Conservation (phyloP, 2,888 invertebrate species). For the Mayetiola destructor region DNA sequence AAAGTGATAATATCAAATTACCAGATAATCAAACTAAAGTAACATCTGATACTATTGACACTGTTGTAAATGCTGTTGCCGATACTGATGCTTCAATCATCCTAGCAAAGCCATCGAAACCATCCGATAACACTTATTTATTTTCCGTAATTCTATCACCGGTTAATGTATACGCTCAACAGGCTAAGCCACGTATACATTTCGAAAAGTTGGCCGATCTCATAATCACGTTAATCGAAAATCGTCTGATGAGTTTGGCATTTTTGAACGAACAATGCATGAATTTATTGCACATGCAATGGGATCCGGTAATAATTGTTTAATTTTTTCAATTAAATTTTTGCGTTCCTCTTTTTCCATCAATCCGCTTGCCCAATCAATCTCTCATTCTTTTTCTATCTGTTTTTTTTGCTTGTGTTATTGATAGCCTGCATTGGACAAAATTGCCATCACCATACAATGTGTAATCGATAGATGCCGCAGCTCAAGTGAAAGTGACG, state of each 20-base stretch:
- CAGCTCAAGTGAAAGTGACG: background rate
- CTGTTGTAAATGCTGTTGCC: background rate
- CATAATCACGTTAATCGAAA: slow-evolving; percentile 38
- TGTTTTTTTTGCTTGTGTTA: background rate
- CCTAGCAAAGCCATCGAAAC: background rate
- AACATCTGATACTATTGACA: background rate
- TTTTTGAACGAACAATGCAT: slow-evolving; percentile 50
- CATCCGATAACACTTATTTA: slow-evolving; percentile 8
- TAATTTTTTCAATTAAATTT: background rate
- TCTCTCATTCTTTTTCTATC: background rate
- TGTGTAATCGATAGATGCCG: background rate
- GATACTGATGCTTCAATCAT: background rate
- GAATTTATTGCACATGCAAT: slow-evolving; percentile 51
- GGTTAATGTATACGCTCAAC: slow-evolving; percentile 13
- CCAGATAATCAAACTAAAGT: background rate
- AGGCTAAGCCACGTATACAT: slow-evolving; percentile 24
- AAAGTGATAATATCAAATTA: background rate
- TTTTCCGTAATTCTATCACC: slow-evolving; percentile 17
- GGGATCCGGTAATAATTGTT: slow-evolving; percentile 39
- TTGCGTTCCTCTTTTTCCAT: background rate
- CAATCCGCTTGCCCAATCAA: too few species aligned
- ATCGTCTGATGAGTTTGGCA: slow-evolving; percentile 43
- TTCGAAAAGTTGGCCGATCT: slow-evolving; percentile 37
- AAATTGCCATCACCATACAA: background rate
- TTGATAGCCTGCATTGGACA: background rate